A percentile compares a stretch with the other conserved stretches of the same genome.
Evolutionary conservation across 2,888 invertebrate genomes (phyloP).

Genomic region (Nomada fabriciana): DNA sequence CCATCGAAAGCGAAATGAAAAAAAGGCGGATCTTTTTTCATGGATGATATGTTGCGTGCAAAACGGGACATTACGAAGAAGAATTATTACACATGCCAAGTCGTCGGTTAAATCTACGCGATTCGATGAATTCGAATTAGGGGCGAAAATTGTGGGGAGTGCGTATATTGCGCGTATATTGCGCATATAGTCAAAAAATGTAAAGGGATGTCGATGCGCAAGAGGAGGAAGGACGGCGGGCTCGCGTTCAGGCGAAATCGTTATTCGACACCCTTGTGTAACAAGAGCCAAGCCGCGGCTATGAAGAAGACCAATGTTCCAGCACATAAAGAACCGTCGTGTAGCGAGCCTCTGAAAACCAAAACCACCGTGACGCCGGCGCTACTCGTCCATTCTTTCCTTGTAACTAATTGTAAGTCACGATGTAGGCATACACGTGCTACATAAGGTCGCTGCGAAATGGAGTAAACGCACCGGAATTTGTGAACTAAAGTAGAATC

Average conservation of each 20-base stretch:
- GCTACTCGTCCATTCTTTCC: constrained; percentile 44
- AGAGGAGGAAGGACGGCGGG: constrained; percentile 23
- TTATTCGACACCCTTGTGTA: constrained; percentile 80
- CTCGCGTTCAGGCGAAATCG: constrained; percentile 53
- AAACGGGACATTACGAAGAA: too few relatives aligned
- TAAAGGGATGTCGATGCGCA: not conserved
- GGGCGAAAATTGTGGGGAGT: not conserved
- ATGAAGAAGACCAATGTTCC: constrained; percentile 55
- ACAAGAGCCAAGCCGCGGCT: constrained; percentile 71
- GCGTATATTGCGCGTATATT: not conserved
- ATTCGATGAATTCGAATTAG: constrained; percentile 24
- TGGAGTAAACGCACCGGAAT: too few relatives aligned
- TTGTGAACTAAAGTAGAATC: not conserved
- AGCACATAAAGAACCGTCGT: constrained; percentile 51
- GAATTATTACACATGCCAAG: too few relatives aligned
- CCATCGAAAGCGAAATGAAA: too few relatives aligned
- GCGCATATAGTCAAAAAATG: not conserved
- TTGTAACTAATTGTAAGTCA: not conserved
- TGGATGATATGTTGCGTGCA: too few relatives aligned
- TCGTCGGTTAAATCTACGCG: not conserved
- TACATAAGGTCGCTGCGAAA: too few relatives aligned
- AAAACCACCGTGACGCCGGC: constrained; percentile 66
- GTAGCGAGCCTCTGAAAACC: constrained; percentile 54
- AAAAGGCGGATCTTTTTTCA: too few relatives aligned
- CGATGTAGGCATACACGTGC: not conserved